Conservation (phyloP, 23 tunicate species). For the Aplidium turbinatum region DNA sequence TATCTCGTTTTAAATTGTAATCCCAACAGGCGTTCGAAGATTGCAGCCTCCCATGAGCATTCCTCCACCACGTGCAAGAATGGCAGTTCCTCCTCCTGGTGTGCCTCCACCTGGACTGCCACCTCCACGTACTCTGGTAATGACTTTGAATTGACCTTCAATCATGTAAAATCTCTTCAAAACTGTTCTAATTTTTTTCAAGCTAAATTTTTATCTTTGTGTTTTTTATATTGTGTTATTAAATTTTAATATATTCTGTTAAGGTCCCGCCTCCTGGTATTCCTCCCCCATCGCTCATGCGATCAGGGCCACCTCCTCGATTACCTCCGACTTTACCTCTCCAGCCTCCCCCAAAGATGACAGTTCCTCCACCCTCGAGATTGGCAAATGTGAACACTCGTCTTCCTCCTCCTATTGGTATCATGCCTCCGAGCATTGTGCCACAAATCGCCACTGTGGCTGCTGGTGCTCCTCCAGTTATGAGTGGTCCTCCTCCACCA, state of each 20-base stretch:
- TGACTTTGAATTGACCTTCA: too few species aligned
- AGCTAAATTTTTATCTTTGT: too few species aligned
- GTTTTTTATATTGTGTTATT: too few species aligned
- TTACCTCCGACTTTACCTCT: slow-evolving; percentile 40
- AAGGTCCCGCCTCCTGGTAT: slow-evolving; percentile 72
- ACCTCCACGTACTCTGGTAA: slow-evolving; percentile 53
- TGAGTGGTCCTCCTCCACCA: slow-evolving; percentile 62
- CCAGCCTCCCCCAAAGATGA: slow-evolving; percentile 26
- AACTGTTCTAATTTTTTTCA: too few species aligned
- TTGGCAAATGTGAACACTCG: slow-evolving; percentile 46
- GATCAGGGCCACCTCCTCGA: slow-evolving; percentile 42
- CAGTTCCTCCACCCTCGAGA: slow-evolving; percentile 49
- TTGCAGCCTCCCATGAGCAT: slow-evolving; percentile 22
- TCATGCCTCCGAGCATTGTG: slow-evolving; percentile 58
- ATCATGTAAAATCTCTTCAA: too few species aligned
- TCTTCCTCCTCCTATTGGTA: slow-evolving; percentile 65
- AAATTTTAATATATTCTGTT: too few species aligned
- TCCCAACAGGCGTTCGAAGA: too few species aligned
- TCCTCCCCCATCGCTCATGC: slow-evolving; percentile 57
- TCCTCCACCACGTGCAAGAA: slow-evolving; percentile 22
- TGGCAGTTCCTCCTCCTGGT: slow-evolving; percentile 77
- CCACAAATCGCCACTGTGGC: slow-evolving; percentile 39
- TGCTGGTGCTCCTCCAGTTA: slow-evolving; percentile 43
- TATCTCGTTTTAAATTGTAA: too few species aligned
- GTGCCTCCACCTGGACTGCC: slow-evolving; percentile 64